Conservation (phyloP, 1,140 invertebrate genomes). For the Zaprionus africanus region DNA sequence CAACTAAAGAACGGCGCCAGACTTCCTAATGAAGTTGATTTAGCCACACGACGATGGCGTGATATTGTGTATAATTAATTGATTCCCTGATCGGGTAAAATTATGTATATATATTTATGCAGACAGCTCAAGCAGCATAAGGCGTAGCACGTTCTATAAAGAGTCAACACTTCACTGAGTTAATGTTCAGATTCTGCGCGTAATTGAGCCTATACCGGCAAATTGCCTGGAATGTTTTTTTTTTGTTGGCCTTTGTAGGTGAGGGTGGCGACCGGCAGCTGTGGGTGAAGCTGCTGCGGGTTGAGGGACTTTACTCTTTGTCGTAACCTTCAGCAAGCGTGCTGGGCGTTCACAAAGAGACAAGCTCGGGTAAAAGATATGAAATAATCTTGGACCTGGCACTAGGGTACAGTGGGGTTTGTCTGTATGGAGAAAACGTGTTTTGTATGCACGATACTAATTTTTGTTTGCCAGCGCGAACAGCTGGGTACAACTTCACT, state of each 20-base stretch:
- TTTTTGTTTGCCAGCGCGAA: conserved; percentile 29
- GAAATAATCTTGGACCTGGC: conserved; percentile 36
- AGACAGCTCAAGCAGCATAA: not conserved
- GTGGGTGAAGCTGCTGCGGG: not conserved
- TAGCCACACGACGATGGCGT: conserved; percentile 21
- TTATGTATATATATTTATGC: not conserved
- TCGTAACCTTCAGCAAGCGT: conserved; percentile 68
- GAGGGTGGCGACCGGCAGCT: not conserved
- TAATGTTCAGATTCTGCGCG: not conserved
- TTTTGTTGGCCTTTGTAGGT: not conserved
- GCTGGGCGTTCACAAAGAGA: conserved; percentile 29
- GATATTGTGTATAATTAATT: conserved; percentile 17
- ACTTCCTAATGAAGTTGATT: conserved; percentile 25
- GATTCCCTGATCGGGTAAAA: not conserved
- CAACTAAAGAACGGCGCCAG: conserved; percentile 9
- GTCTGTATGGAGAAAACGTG: conserved; percentile 59
- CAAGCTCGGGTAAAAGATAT: conserved; percentile 34
- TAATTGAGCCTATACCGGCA: not conserved
- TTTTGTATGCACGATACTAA: conserved; percentile 59
- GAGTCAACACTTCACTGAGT: not conserved
- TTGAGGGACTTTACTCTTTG: conserved; percentile 41
- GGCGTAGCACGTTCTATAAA: not conserved
- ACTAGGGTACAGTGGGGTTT: conserved; percentile 21
- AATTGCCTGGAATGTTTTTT: not conserved
- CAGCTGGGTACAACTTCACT: conserved; percentile 37